Evolutionary conservation across 2,113 vertebrate genomes (phyloP).

Genomic region (Saguinus imperator): DNA sequence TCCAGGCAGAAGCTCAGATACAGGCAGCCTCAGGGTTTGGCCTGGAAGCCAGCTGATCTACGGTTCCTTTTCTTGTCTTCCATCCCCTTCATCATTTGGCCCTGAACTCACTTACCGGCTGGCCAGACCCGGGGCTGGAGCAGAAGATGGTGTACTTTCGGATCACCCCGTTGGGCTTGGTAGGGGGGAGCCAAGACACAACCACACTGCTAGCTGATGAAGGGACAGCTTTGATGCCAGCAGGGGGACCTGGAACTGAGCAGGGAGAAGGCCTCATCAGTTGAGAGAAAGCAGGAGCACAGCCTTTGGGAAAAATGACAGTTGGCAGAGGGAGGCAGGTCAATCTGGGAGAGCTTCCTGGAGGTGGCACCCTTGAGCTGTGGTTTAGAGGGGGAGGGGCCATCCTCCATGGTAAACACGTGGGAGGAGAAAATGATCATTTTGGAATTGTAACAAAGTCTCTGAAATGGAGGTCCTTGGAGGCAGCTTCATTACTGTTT

Average conservation of each 20-base stretch:
- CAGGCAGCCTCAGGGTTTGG: conserved; percentile 68
- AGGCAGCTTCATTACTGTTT: neutral
- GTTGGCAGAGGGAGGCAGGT: neutral
- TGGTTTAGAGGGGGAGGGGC: neutral
- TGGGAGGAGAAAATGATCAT: neutral
- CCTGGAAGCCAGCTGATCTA: conserved; percentile 10
- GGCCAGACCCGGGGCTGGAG: conserved; percentile 96
- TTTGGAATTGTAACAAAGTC: neutral
- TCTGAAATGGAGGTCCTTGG: neutral
- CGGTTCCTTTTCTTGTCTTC: conserved; percentile 18
- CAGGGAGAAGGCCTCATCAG: conserved; percentile 41
- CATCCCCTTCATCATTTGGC: neutral
- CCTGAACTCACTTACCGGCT: conserved; percentile 89
- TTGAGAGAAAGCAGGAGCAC: neutral
- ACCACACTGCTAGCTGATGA: conserved; percentile 97
- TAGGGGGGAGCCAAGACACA: conserved; percentile 97
- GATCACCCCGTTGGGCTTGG: conserved; percentile 98
- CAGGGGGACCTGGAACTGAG: conserved; percentile 94
- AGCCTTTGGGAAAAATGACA: neutral
- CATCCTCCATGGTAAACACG: neutral
- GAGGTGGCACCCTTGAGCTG: neutral
- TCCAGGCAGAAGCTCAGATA: neutral
- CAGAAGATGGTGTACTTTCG: conserved; percentile 99
- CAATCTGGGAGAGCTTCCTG: neutral
- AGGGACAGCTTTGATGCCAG: conserved; percentile 97